These are phyloP conservation scores for Astreopora myriophthalma DNA, from an alignment of 64 coral and sea anemone species.

Conservation along the genomic window DNA sequence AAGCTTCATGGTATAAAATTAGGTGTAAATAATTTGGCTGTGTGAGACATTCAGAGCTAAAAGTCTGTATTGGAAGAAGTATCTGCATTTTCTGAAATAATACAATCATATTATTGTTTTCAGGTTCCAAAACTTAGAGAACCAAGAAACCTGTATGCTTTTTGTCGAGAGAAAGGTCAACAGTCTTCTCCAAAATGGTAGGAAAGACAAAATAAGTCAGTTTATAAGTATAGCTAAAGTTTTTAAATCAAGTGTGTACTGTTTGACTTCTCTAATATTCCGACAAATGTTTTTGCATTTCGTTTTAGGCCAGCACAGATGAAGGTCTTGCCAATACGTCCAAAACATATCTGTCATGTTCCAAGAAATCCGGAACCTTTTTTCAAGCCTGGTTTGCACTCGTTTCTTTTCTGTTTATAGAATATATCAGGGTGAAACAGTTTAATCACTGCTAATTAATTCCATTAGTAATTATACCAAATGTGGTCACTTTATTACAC, in stretches of 20 bases:
- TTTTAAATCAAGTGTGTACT: neutral
- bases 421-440: neutral
- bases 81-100: neutral
- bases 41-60: too few species aligned
- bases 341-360: conserved; percentile 57
- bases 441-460: neutral
- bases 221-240: neutral
- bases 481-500: too few species aligned
- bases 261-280: neutral
- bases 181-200: conserved; percentile 73
- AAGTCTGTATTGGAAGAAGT: too few species aligned
- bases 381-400: conserved; percentile 61
- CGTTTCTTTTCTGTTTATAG: neutral
- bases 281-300: neutral
- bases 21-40: too few species aligned
- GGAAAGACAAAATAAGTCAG: neutral
- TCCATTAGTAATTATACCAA: too few species aligned
- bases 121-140: conserved; percentile 80
- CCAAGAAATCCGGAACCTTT: conserved; percentile 83
- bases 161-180: conserved; percentile 12
- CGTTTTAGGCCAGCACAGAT: conserved; percentile 82
- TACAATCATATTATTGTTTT: neutral
- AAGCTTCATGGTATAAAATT: too few species aligned
- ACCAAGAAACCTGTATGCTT: conserved; percentile 74
- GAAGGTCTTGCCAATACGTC: conserved; percentile 68